phyloP scores from a whole-genome alignment of 2,113 vertebrate species.

The Perca schrenkii region DNA sequence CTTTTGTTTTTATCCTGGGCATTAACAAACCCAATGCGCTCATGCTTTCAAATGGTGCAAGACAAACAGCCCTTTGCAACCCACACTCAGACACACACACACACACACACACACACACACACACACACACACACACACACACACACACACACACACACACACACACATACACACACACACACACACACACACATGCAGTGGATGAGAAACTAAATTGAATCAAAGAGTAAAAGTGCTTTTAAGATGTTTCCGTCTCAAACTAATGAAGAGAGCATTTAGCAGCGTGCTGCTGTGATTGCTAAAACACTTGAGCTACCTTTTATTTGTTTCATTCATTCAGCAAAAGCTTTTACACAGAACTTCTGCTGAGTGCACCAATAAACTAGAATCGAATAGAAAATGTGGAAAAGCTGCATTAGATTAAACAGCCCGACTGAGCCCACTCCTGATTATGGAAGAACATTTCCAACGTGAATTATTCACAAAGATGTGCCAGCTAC shows the following conservation, averaged over 20 bases:
- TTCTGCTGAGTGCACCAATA: conserved; percentile 17
- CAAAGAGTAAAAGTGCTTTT: background rate
- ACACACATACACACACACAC: conserved; percentile 3
- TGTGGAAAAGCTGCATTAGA: background rate
- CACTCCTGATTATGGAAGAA: background rate
- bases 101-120: background rate
- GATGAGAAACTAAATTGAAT: background rate
- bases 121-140: background rate
- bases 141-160: conserved; percentile 4
- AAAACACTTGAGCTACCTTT: background rate
- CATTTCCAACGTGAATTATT: conserved; percentile 31
- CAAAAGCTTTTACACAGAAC: conserved; percentile 7
- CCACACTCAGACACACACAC: no score
- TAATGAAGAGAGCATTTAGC: conserved; percentile 5
- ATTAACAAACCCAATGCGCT: no score
- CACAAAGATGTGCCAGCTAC: background rate
- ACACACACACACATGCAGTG: background rate
- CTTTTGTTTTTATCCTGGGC: no score
- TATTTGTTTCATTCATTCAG: conserved; percentile 6
- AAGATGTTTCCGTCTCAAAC: background rate
- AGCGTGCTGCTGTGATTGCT: background rate
- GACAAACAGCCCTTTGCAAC: no score
- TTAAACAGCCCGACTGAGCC: background rate
- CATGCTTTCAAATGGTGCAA: no score
- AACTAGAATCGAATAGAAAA: background rate